Base-by-base conservation (phyloP, 53 echinoderm and acorn worm species). In the Antedon mediterranea region DNA sequence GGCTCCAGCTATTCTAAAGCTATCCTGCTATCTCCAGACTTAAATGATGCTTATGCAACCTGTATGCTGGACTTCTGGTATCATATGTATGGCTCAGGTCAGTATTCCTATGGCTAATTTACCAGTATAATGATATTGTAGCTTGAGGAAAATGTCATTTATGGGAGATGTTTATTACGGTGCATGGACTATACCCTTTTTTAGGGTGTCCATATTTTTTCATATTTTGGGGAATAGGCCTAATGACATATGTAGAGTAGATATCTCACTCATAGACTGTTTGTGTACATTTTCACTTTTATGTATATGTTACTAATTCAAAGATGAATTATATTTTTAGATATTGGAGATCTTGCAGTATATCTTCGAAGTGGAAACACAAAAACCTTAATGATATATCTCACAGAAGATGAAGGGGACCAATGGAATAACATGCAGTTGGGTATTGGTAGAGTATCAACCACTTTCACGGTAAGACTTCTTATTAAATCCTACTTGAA, bases 11-110 rank as follows among this genome's bases (percentile, higher is more conserved):
- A 83, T 43, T 86, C 87, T 72, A 84, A 77, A 30, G 93, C 93
- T 3, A 74, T 79, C 23, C 74, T 93, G 31, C 74, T 73, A 29
- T 82, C 90, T 0, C 81, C 86, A 32, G 85, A 86, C 13, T 71
- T 88, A 8, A 78, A 88, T 74, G 80, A 93, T 41, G 85, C 93
- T 0, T 72, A 80, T 28, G 78, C 90, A 3, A 86, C 85, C 30
- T 93, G 93, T 71, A 72, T 93, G 75, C 81, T 93, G 31, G 86
- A 85, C n/a, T 72, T 88, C 30, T 93, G 93, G 93, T 86, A 87
- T 18, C 93, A 93, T 79, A 88, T 93, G 43, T 88, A 88, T 73
- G 93, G 93, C 34, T 33, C 76, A 31, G 93, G 93, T 93, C 72
- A 80, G 78, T 0, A 14, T 79, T 0, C 44, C 29, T 13, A 20